Evolutionary conservation across 1,140 invertebrate genomes (phyloP).

Genomic region (Papilio polytes): DNA sequence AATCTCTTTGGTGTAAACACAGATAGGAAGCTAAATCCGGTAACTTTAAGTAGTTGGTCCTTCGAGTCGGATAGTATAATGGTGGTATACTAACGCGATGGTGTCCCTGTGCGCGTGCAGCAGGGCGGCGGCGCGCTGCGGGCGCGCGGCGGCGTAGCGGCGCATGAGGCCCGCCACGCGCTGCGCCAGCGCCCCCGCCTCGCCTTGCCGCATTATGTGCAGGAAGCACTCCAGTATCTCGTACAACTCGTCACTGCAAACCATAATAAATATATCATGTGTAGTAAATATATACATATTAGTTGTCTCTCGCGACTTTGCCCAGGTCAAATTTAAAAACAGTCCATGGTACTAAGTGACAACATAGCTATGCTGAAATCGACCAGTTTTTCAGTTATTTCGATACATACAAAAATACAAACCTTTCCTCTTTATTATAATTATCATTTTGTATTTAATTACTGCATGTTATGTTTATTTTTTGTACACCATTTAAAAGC

Average conservation of each 20-base stretch:
- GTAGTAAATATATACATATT: no score
- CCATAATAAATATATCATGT: background rate
- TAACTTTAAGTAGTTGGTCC: background rate
- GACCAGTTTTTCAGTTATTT: no score
- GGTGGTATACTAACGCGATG: conserved; percentile 55
- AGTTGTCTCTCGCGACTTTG: no score
- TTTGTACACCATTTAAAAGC: no score
- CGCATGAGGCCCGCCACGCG: conserved; percentile 68
- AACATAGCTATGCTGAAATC: no score
- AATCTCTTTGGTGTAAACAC: no score
- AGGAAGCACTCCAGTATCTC: conserved; percentile 71
- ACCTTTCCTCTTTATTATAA: no score
- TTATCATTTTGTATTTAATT: no score
- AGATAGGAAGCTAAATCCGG: background rate
- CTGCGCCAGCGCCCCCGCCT: conserved; percentile 55
- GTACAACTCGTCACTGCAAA: conserved; percentile 65
- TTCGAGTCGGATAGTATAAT: background rate
- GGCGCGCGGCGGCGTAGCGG: conserved; percentile 59
- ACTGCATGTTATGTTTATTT: no score
- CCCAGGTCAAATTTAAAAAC: no score
- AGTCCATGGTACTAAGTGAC: no score
- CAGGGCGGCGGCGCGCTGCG: conserved; percentile 56
- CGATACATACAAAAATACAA: no score
- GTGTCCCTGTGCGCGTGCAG: conserved; percentile 58
- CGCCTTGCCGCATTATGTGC: conserved; percentile 49